A percentile compares a stretch with the other conserved stretches of the same genome.
Evolutionary conservation across 2,888 invertebrate species (phyloP).

Genomic region (Megastigmus dorsalis): DNA sequence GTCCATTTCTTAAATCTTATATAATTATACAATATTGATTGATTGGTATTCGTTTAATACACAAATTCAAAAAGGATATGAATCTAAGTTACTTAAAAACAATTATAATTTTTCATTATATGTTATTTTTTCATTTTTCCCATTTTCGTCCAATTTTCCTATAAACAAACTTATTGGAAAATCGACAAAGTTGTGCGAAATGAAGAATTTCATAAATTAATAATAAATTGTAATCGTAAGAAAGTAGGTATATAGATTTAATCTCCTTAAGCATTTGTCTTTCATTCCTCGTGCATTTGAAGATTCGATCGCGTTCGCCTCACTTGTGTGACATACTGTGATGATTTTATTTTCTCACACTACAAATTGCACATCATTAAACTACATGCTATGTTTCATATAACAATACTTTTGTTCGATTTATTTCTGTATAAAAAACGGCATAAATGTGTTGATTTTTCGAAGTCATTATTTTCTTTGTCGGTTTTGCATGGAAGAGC

Average conservation of each 20-base stretch:
- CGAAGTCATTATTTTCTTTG: not conserved
- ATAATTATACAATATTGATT: conserved; percentile 31
- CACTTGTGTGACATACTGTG: conserved; percentile 7
- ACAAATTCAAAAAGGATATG: conserved; percentile 24
- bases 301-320: conserved; percentile 20
- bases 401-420: conserved; percentile 26
- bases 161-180: not conserved
- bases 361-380: not conserved
- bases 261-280: not conserved
- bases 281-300: conserved; percentile 10
- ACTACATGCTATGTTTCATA: conserved; percentile 16
- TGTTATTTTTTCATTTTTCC: not conserved
- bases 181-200: too few species aligned
- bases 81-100: not conserved
- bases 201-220: not conserved
- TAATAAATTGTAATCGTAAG: not conserved
- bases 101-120: conserved; percentile 6
- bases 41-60: conserved; percentile 17
- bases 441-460: not conserved
- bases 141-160: too few species aligned
- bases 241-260: not conserved
- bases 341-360: not conserved
- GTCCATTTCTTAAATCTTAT: conserved; percentile 47
- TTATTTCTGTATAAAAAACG: conserved; percentile 37
- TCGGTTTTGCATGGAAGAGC: conserved; percentile 11